phyloP scores from a whole-genome alignment of 2,797 vertebrate genomes.

The Merluccius polli region DNA sequence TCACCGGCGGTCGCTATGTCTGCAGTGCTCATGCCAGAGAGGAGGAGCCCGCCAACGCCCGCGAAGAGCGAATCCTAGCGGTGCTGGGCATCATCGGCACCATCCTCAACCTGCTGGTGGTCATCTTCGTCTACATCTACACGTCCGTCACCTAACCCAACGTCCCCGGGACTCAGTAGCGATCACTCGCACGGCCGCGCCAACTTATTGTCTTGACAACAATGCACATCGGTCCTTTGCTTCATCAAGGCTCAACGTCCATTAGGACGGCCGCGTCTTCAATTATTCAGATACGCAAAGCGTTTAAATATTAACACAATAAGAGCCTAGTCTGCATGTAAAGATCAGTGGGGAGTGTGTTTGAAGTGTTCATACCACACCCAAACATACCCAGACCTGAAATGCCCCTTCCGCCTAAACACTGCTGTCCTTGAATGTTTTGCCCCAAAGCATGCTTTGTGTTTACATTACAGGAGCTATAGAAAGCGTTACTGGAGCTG shows the following conservation, averaged over 20 bases:
- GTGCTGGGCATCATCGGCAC: constrained; percentile 78
- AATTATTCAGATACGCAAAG: not conserved
- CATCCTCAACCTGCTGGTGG: constrained; percentile 77
- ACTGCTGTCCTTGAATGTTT: not conserved
- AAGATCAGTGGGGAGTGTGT: not conserved
- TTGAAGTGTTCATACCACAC: not conserved
- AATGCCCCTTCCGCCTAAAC: not conserved
- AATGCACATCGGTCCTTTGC: not conserved
- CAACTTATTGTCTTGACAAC: not conserved
- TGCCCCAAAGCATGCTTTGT: not conserved
- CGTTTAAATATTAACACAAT: not conserved
- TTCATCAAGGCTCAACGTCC: not conserved
- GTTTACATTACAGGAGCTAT: not conserved
- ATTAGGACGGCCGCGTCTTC: not conserved
- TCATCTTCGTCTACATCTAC: constrained; percentile 78
- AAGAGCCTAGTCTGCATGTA: not conserved
- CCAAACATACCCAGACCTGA: not conserved
- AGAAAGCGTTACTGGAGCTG: too few species aligned
- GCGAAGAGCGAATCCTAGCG: constrained; percentile 71
- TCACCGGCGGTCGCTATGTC: constrained; percentile 72
- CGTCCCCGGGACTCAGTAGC: too few species aligned
- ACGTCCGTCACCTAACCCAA: constrained; percentile 63
- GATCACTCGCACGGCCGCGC: not conserved
- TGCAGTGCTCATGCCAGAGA: constrained; percentile 67
- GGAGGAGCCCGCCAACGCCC: constrained; percentile 70